phyloP scores from a whole-genome alignment of 2,113 vertebrate genomes.

The Oxygymnocypris stewartii region DNA sequence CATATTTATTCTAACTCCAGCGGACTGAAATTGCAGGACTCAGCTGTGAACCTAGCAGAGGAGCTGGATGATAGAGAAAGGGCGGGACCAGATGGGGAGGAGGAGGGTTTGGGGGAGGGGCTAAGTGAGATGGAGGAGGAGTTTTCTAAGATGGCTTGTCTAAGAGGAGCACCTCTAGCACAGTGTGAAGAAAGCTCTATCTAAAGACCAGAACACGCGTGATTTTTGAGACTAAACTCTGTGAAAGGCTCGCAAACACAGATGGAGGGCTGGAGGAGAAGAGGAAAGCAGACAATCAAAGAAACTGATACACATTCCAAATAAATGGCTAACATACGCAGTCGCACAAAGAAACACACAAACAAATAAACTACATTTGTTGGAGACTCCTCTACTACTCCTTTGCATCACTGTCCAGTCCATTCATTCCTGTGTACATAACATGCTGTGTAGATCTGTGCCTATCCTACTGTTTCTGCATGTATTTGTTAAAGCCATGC shows the following conservation, averaged over 20 bases:
- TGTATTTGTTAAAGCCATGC: conserved; percentile 2
- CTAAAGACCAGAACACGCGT: conserved; percentile 58
- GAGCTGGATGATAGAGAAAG: conserved; percentile 64
- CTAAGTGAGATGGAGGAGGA: conserved; percentile 67
- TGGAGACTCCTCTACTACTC: not conserved
- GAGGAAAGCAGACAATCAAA: conserved; percentile 31
- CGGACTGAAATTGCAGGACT: conserved; percentile 60
- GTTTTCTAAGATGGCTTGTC: conserved; percentile 64
- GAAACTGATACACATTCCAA: conserved; percentile 26
- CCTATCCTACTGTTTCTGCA: conserved; percentile 17
- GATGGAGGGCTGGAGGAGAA: conserved; percentile 28
- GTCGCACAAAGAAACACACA: conserved; percentile 16
- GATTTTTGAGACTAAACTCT: not conserved
- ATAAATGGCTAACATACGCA: conserved; percentile 6
- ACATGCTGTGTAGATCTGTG: conserved; percentile 30
- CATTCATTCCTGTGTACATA: conserved; percentile 24
- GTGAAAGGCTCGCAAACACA: conserved; percentile 27
- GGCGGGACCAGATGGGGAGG: conserved; percentile 54
- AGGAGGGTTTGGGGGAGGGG: conserved; percentile 62
- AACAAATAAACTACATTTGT: not conserved
- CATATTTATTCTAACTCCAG: conserved; percentile 71
- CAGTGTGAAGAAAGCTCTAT: conserved; percentile 86
- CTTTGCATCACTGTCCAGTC: conserved; percentile 12
- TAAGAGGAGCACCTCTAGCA: conserved; percentile 80
- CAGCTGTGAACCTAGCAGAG: conserved; percentile 62